phyloP scores from a whole-genome alignment of 1,140 invertebrate genomes.

The Sinella curviseta region DNA sequence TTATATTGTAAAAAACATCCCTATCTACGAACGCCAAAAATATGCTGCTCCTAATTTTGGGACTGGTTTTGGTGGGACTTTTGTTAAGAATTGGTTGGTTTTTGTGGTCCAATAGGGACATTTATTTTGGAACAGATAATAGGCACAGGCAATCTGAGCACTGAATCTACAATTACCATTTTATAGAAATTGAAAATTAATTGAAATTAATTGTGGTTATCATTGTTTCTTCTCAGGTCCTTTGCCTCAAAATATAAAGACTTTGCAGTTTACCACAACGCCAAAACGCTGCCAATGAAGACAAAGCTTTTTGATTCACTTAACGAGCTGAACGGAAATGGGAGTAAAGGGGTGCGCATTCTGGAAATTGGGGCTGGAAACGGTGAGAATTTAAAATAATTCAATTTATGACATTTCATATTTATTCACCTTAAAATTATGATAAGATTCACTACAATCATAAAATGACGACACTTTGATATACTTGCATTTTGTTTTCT shows the following conservation, averaged over 20 bases:
- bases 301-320: neutral
- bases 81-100: neutral
- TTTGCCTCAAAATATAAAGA: neutral
- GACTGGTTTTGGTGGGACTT: too few species aligned
- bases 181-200: neutral
- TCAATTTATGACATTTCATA: neutral
- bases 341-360: neutral
- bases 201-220: neutral
- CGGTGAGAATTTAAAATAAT: neutral
- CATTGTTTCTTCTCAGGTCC: neutral
- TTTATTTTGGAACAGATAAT: neutral
- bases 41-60: too few species aligned
- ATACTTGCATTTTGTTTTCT: too few species aligned
- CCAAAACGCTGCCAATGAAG: neutral
- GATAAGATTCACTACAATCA: too few species aligned
- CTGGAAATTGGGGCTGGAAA: neutral
- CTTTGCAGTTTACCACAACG: neutral
- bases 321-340: neutral
- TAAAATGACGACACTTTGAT: too few species aligned
- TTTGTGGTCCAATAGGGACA: neutral
- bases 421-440: neutral
- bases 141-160: neutral
- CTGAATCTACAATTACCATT: neutral
- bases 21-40: too few species aligned
- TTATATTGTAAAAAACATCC: too few species aligned